These are phyloP conservation scores for Adoxophyes honmai DNA, from an alignment of 1,140 invertebrate genomes.

Conservation along the genomic window DNA sequence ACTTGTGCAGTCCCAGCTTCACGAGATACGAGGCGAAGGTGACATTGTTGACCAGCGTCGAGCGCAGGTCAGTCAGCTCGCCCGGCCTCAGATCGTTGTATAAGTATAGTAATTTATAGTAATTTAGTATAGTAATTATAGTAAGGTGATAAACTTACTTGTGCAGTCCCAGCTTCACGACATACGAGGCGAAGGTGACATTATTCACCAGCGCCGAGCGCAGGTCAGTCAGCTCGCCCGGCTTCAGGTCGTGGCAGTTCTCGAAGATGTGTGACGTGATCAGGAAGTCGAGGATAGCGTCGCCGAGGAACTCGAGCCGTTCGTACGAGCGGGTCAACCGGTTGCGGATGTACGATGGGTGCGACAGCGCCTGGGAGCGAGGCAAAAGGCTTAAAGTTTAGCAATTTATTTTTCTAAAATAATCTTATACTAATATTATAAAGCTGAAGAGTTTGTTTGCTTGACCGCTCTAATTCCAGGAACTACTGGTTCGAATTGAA, in stretches of 20 bases:
- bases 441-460: too few species aligned
- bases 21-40: constrained; percentile 94
- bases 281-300: constrained; percentile 96
- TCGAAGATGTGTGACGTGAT: constrained; percentile 94
- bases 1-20: constrained; percentile 88
- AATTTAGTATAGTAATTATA: too few species aligned
- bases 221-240: constrained; percentile 93
- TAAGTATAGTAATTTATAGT: too few species aligned
- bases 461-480: too few species aligned
- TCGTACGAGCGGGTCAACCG: constrained; percentile 94
- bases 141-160: constrained; percentile 76
- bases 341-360: constrained; percentile 93
- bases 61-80: constrained; percentile 93
- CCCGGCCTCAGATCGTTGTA: constrained; percentile 85
- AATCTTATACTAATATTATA: too few species aligned
- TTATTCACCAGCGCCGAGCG: constrained; percentile 97
- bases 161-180: constrained; percentile 91
- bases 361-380: constrained; percentile 88
- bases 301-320: constrained; percentile 95
- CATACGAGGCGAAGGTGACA: constrained; percentile 92
- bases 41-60: constrained; percentile 96
- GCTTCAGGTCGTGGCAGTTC: constrained; percentile 81
- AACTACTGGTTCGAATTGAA: too few species aligned
- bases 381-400: too few species aligned
- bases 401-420: too few species aligned